These are phyloP conservation scores for Melipona bicolor DNA, from an alignment of 2,888 invertebrate genomes.

Conservation along the genomic window DNA sequence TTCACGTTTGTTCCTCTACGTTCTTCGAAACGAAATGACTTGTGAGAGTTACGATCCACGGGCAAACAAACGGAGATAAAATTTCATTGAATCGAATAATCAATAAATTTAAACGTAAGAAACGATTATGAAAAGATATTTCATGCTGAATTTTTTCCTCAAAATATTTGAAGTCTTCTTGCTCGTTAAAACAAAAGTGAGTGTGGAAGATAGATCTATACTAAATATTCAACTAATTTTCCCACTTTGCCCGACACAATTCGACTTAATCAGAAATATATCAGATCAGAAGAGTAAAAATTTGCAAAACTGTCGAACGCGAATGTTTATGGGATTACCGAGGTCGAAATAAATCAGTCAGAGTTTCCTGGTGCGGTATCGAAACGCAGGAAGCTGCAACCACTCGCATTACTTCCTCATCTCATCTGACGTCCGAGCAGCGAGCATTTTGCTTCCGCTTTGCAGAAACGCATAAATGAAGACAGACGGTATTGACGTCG, in stretches of 20 bases:
- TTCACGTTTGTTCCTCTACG: neutral
- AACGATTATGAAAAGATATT: neutral
- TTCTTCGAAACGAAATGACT: too few relatives aligned
- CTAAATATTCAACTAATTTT: neutral
- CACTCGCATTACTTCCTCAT: conserved; percentile 49
- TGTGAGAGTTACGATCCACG: too few relatives aligned
- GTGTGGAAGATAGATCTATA: neutral
- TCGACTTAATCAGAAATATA: neutral
- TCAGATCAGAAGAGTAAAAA: too few relatives aligned
- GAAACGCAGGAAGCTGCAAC: conserved; percentile 26
- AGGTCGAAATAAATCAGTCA: neutral
- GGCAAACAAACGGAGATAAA: too few relatives aligned
- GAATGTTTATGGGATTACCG: conserved; percentile 4
- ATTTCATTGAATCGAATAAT: too few relatives aligned
- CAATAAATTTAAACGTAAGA: too few relatives aligned
- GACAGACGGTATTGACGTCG: conserved; percentile 63
- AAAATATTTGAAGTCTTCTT: neutral
- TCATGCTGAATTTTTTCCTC: too few relatives aligned
- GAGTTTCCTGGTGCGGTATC: conserved; percentile 19
- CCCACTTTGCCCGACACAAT: neutral
- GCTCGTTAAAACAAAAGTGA: neutral
- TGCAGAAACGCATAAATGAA: conserved; percentile 60
- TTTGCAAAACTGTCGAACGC: neutral
- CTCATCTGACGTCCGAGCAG: conserved; percentile 35
- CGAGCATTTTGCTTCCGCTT: conserved; percentile 35